Conservation (phyloP, 2,113 vertebrate genomes). For the Gymnobelideus leadbeateri region DNA sequence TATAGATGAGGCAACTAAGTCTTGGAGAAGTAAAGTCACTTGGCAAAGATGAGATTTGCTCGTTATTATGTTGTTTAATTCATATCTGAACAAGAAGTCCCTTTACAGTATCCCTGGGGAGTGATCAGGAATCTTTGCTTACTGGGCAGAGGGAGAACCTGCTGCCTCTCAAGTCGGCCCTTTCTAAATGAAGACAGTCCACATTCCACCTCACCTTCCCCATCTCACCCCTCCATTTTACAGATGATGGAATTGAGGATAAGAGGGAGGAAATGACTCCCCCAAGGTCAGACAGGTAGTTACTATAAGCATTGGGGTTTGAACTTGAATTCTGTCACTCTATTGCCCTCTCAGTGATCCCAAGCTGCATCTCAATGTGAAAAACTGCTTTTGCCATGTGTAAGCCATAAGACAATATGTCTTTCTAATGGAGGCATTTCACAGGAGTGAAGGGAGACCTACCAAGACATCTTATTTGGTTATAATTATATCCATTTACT, state of each 20-base stretch:
- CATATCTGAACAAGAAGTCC: not conserved
- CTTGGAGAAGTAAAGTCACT: not conserved
- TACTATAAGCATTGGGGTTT: not conserved
- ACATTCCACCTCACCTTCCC: not conserved
- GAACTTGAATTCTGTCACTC: not conserved
- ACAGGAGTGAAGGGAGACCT: not conserved
- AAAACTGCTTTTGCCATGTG: not conserved
- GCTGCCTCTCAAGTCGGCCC: not conserved
- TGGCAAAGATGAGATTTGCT: not conserved
- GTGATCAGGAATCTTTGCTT: not conserved
- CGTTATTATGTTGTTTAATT: not conserved
- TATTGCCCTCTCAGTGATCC: not conserved
- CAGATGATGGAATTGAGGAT: not conserved
- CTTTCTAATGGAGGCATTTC: not conserved
- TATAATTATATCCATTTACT: not conserved
- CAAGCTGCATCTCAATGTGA: not conserved
- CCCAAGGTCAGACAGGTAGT: not conserved
- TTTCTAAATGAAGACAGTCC: not conserved
- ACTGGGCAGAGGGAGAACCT: not conserved
- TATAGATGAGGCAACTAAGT: not conserved
- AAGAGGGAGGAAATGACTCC: not conserved
- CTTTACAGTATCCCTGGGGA: not conserved
- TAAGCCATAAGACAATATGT: not conserved
- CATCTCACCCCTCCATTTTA: not conserved
- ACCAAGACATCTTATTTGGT: not conserved